Conservation (phyloP, 2,888 invertebrate species). For the Heteromurus nitidus region DNA sequence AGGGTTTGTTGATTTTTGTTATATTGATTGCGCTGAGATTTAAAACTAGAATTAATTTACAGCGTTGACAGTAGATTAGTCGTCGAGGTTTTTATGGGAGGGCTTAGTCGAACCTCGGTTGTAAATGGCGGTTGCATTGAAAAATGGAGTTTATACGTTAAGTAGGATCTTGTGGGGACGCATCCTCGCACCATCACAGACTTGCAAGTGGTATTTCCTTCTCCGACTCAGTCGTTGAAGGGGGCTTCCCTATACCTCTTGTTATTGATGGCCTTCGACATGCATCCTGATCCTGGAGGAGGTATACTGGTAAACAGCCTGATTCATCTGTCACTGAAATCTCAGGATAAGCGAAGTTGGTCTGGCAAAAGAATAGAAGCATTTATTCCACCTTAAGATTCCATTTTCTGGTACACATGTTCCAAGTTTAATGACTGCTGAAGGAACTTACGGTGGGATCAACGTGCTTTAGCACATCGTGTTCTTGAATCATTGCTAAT, state of each 20-base stretch:
- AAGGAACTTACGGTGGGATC: conserved; percentile 66
- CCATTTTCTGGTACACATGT: not conserved
- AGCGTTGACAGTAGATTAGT: conserved; percentile 3
- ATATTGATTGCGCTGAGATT: conserved; percentile 31
- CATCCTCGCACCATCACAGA: conserved; percentile 58
- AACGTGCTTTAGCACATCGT: conserved; percentile 70
- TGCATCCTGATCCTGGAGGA: conserved; percentile 72
- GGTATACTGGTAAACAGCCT: conserved; percentile 77
- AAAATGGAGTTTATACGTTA: conserved; percentile 2
- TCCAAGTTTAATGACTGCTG: conserved; percentile 9
- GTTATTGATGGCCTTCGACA: conserved; percentile 84
- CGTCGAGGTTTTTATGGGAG: not conserved
- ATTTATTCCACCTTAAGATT: too few relatives aligned
- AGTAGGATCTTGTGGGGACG: conserved; percentile 32
- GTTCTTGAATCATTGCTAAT: conserved; percentile 73
- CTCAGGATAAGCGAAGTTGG: conserved; percentile 81
- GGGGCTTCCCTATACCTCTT: conserved; percentile 82
- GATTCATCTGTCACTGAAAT: conserved; percentile 94
- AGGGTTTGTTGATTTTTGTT: conserved; percentile 28
- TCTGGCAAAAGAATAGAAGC: conserved; percentile 45
- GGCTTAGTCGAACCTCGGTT: not conserved
- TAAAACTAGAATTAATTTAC: conserved; percentile 23
- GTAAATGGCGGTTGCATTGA: not conserved
- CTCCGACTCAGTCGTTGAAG: conserved; percentile 59
- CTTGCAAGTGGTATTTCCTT: conserved; percentile 71